These are phyloP conservation scores for Oncopeltus fasciatus DNA, from an alignment of 1,140 invertebrate species.

Conservation along the genomic window DNA sequence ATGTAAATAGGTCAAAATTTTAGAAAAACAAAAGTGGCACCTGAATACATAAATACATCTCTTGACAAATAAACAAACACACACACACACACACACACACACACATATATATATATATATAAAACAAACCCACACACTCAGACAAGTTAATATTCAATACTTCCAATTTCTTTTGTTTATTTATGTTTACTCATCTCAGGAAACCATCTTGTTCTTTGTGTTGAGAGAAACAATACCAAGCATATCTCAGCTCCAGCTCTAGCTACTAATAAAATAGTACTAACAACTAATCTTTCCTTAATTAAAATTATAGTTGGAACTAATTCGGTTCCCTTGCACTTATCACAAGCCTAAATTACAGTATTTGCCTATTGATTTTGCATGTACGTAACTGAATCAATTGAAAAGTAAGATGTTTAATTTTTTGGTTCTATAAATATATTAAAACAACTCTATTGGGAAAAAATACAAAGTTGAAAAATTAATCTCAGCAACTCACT, in stretches of 20 bases:
- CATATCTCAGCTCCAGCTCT: background rate
- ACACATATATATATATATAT: too few relatives aligned
- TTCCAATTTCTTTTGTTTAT: too few relatives aligned
- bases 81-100: too few relatives aligned
- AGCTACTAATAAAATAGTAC: background rate
- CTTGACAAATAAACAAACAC: too few relatives aligned
- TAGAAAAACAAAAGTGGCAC: background rate
- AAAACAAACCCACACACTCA: too few relatives aligned
- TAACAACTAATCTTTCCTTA: background rate
- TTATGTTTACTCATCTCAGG: background rate
- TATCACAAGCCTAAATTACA: slow-evolving; percentile 1
- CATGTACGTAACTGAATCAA: background rate
- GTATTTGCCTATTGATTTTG: background rate
- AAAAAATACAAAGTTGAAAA: too few relatives aligned
- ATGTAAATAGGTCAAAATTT: background rate
- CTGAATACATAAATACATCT: slow-evolving; percentile 1
- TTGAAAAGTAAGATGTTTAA: background rate
- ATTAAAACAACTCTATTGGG: background rate
- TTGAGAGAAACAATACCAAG: background rate
- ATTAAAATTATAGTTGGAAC: background rate
- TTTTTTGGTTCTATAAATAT: background rate
- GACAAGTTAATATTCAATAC: too few relatives aligned
- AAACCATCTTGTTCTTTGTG: too few relatives aligned
- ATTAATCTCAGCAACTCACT: background rate
- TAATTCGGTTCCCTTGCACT: slow-evolving; percentile 5